These are phyloP conservation scores for Orussus abietinus DNA, from an alignment of 1,140 invertebrate species.

Conservation along the genomic window DNA sequence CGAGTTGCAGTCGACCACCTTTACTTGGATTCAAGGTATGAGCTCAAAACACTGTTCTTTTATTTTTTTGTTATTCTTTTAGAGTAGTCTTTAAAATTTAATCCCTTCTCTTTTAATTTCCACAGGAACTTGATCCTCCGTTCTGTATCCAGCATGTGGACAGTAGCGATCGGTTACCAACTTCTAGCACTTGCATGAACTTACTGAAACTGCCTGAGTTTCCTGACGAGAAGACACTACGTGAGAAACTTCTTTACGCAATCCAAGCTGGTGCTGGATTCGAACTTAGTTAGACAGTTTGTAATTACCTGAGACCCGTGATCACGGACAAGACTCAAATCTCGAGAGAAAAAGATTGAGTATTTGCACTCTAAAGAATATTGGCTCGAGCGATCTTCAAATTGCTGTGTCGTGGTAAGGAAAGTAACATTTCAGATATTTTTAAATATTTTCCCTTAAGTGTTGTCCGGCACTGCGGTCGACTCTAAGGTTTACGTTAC, in stretches of 20 bases:
- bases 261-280: slow-evolving; percentile 94
- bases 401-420: not conserved
- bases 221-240: slow-evolving; percentile 70
- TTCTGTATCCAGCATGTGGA: slow-evolving; percentile 93
- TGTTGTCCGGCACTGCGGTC: no score
- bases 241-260: slow-evolving; percentile 85
- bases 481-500: no score
- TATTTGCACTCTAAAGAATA: not conserved
- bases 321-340: not conserved
- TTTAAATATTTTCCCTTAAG: slow-evolving; percentile 5
- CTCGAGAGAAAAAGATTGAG: not conserved
- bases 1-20: slow-evolving; percentile 94
- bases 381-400: not conserved
- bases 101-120: slow-evolving; percentile 15
- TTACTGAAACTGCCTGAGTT: slow-evolving; percentile 93
- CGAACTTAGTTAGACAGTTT: slow-evolving; percentile 76
- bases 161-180: slow-evolving; percentile 81
- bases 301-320: slow-evolving; percentile 6
- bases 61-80: slow-evolving; percentile 9
- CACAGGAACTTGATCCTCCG: slow-evolving; percentile 84
- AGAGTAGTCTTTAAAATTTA: slow-evolving; percentile 8
- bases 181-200: slow-evolving; percentile 97
- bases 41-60: slow-evolving; percentile 4
- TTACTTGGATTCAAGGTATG: slow-evolving; percentile 91
- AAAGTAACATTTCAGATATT: not conserved